phyloP scores from a whole-genome alignment of 1,140 invertebrate genomes.

The Lordiphosa mommai region DNA sequence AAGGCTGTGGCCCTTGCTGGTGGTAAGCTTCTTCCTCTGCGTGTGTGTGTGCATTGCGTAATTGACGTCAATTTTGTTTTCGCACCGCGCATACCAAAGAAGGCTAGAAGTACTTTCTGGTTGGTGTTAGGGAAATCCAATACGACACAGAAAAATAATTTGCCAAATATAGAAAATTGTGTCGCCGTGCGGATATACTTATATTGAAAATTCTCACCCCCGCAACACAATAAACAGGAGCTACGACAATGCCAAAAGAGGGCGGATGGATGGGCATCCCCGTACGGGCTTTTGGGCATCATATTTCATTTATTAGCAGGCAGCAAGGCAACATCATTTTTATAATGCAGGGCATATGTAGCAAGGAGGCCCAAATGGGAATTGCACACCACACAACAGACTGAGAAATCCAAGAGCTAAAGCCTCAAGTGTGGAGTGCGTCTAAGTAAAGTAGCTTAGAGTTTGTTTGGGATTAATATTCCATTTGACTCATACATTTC shows the following conservation, averaged over 20 bases:
- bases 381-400: constrained; percentile 25
- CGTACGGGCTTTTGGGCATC: constrained; percentile 53
- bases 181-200: constrained; percentile 39
- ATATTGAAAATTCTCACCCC: constrained; percentile 49
- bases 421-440: constrained; percentile 37
- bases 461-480: constrained; percentile 22
- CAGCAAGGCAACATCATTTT: constrained; percentile 48
- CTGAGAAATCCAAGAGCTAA: not conserved
- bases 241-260: constrained; percentile 53
- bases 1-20: constrained; percentile 21
- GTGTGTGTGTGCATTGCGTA: constrained; percentile 66
- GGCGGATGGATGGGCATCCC: constrained; percentile 8
- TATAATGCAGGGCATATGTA: constrained; percentile 76
- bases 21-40: not conserved
- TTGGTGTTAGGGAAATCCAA: constrained; percentile 55
- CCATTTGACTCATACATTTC: no score
- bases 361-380: constrained; percentile 65
- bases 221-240: constrained; percentile 61
- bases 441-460: constrained; percentile 69
- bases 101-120: constrained; percentile 8
- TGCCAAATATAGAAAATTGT: constrained; percentile 77
- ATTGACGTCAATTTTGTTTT: constrained; percentile 80
- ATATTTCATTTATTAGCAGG: constrained; percentile 79
- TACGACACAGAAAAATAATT: constrained; percentile 70
- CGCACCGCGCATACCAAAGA: constrained; percentile 76